Evolutionary conservation across 1,140 invertebrate species (phyloP), one percentile per base, ranked within the genome.

Genomic region (Monochamus saltuarius): DNA sequence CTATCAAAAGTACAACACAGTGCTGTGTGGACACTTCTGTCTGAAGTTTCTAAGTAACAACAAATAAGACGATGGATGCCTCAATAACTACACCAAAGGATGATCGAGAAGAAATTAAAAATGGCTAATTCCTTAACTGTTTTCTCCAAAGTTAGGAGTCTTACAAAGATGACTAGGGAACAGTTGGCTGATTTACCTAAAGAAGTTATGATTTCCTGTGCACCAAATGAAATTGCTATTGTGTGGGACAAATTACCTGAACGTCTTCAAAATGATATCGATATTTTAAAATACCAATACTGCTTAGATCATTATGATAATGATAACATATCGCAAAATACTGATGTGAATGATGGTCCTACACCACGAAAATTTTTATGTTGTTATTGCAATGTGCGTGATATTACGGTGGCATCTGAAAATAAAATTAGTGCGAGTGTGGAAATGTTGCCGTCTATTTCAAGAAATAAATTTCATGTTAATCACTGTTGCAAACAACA

Each of bases 241-340:
- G 22, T 29, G 22, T 29, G 22, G 22, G 9, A 29, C 10, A 51
- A 51, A 37, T 37, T 17, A 35, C 49, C 49, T 17, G 22, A 51
- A 34, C 10, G 4, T 17, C 22, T 51, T 4, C 4, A 51, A 29
- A 51, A 34, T 1, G 49, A 29, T 6, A 14, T 14, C 10, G 49
- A 51, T 29, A 51, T 51, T 7, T 3, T 35, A 3, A 9, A 51
- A 34, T 51, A 51, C 14, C 7, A 29, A 11, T 29, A 35, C 35
- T 51, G 49, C 10, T 29, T 4, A 10, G 22, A 51, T 1, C 49
- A 51, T 51, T 16, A 51, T 51, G 10, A 35, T 51, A 6, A 16
- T 9, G 14, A 51, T 1, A 34, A 6, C 22, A 29, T 6, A 2
- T 29, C 22, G 22, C 22, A 29, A 6, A 3, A 4, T 17, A 4